phyloP scores from a whole-genome alignment of 2,113 vertebrate species.

The Baryphthengus martii region DNA sequence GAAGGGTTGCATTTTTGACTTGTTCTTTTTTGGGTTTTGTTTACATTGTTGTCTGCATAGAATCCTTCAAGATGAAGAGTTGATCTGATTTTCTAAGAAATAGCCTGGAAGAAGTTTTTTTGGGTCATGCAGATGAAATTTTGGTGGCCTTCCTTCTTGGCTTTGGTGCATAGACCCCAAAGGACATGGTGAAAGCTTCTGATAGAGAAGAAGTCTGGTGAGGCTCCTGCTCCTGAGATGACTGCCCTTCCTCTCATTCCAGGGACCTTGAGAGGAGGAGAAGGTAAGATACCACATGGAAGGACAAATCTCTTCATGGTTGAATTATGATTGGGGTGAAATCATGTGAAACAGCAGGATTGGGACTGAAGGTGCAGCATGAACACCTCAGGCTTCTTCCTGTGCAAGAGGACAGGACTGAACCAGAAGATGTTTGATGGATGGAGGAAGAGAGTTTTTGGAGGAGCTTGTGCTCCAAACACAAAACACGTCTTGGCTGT shows the following conservation, averaged over 20 bases:
- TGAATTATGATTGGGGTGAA: not conserved
- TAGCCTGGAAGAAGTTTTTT: not conserved
- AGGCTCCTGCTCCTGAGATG: not conserved
- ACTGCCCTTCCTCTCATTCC: not conserved
- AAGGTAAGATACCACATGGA: not conserved
- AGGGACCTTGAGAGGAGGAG: not conserved
- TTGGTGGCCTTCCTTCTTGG: not conserved
- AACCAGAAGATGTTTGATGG: not conserved
- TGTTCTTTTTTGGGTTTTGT: not conserved
- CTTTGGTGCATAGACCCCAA: not conserved
- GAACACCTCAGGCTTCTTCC: not conserved
- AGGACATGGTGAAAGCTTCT: not conserved
- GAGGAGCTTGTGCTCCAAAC: not conserved
- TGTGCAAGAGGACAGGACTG: not conserved
- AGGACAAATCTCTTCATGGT: not conserved
- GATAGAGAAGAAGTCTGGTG: not conserved
- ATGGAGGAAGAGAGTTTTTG: not conserved
- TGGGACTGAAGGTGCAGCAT: not conserved
- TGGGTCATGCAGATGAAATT: not conserved
- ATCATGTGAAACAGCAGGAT: fast-evolving
- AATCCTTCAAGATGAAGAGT: not conserved
- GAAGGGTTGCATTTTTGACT: not conserved
- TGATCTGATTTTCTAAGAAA: not conserved
- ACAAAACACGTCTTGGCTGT: not conserved
- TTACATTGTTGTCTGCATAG: not conserved